A percentile compares a stretch with the other conserved stretches of the same genome.
Evolutionary conservation across 2,113 vertebrate species (phyloP).

Genomic region (Platysternon megacephalum): DNA sequence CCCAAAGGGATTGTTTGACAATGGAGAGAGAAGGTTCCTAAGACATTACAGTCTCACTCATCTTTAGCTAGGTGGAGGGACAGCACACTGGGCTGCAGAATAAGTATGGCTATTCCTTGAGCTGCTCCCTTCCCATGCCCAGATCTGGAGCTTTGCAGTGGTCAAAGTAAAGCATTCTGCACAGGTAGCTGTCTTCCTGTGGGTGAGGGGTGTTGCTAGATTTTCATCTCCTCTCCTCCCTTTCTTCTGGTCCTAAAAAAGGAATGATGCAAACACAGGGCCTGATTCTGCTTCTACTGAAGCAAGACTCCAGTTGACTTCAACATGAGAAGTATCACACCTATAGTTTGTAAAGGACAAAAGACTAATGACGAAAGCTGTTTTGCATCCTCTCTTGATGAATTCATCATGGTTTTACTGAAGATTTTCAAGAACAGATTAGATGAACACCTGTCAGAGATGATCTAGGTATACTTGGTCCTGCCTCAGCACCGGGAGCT

Average conservation of each 20-base stretch:
- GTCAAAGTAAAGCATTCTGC: background rate
- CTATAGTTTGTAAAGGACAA: background rate
- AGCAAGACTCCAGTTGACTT: background rate
- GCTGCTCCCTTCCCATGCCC: background rate
- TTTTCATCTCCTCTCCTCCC: background rate
- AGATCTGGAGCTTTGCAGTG: background rate
- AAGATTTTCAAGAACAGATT: background rate
- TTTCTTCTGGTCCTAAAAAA: background rate
- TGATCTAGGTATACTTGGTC: background rate
- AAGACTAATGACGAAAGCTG: background rate
- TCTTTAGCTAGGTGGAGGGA: background rate
- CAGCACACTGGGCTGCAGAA: background rate
- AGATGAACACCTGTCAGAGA: background rate
- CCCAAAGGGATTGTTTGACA: background rate
- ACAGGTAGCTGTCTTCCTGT: background rate
- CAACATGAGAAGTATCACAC: background rate
- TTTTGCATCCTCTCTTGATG: background rate
- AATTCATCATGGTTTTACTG: background rate
- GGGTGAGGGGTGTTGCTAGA: background rate
- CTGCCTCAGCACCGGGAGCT: background rate
- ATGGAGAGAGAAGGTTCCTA: background rate
- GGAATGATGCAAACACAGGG: background rate
- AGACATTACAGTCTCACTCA: accelerated
- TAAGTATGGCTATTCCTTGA: background rate
- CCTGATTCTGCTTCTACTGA: background rate